phyloP scores from a whole-genome alignment of 2,888 invertebrate species.

The Metopia argyrocephala region DNA sequence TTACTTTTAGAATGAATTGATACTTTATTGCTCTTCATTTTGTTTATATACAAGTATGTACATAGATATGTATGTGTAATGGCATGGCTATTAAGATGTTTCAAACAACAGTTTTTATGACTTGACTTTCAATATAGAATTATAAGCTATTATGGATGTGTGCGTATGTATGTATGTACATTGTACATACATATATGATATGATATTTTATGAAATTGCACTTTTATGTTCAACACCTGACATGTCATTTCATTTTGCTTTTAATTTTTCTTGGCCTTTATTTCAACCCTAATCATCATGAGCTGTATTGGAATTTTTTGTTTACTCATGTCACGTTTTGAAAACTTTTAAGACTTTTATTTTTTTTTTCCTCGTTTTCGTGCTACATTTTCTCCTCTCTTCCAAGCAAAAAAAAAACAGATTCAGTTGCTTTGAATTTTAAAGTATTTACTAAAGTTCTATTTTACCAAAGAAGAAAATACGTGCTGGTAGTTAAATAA shows the following conservation, averaged over 20 bases:
- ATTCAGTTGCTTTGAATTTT: slow-evolving; percentile 42
- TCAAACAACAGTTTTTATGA: slow-evolving; percentile 22
- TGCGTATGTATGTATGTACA: neutral
- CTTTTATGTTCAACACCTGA: slow-evolving; percentile 58
- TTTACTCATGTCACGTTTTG: slow-evolving; percentile 55
- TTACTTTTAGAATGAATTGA: neutral
- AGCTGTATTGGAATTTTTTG: slow-evolving; percentile 35
- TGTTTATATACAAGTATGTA: slow-evolving; percentile 9
- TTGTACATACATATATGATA: neutral
- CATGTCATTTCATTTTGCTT: slow-evolving; percentile 27
- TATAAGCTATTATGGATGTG: too few relatives aligned
- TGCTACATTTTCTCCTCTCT: neutral
- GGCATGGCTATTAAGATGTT: slow-evolving; percentile 11
- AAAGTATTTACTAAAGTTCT: slow-evolving; percentile 54
- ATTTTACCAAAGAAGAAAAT: slow-evolving; percentile 4
- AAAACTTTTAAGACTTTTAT: slow-evolving; percentile 58
- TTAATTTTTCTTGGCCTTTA: slow-evolving; percentile 42
- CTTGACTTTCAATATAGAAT: slow-evolving; percentile 26
- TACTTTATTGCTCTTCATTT: neutral
- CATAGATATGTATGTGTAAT: neutral
- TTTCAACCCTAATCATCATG: slow-evolving; percentile 27
- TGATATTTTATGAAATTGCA: slow-evolving; percentile 33
- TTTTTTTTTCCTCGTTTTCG: slow-evolving; percentile 19
- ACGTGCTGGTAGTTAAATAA: slow-evolving; percentile 45
- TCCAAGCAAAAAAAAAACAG: slow-evolving; percentile 9